Percentiles rank a stretch among this genome's conserved stretches.
phyloP scores from a whole-genome alignment of 2,797 vertebrate species.

The Erethizon dorsatum region DNA sequence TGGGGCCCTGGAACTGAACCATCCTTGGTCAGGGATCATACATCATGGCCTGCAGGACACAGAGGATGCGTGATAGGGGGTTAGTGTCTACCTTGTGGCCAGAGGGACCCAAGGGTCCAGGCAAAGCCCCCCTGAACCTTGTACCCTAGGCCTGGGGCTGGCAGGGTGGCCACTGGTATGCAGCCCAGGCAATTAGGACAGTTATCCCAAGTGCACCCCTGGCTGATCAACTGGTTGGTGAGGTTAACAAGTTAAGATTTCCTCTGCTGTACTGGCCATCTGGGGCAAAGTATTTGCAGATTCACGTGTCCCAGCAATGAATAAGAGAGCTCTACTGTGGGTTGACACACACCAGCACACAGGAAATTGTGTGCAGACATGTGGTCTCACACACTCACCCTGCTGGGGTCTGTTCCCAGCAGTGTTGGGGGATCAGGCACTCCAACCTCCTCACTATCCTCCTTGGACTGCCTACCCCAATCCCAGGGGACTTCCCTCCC shows the following conservation, averaged over 20 bases:
- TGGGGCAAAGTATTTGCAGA: background rate
- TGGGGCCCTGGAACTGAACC: background rate
- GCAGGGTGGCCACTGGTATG: background rate
- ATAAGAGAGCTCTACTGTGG: fast-evolving
- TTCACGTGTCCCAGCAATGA: background rate
- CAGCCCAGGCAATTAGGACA: background rate
- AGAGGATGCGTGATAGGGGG: background rate
- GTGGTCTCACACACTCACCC: background rate
- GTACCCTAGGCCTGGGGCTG: background rate
- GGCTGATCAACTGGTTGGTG: background rate
- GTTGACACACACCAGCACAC: background rate
- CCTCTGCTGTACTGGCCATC: fast-evolving
- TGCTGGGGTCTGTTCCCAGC: background rate
- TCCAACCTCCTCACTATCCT: background rate
- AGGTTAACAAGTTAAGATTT: background rate
- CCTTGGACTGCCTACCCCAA: background rate
- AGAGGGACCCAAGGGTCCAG: background rate
- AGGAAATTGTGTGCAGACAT: fast-evolving
- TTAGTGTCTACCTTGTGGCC: background rate
- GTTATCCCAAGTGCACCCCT: too few relatives aligned
- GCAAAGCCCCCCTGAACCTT: background rate
- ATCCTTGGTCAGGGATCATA: background rate
- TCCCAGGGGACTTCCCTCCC: background rate
- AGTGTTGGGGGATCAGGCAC: background rate
- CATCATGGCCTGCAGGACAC: background rate